Evolutionary conservation across 1,140 invertebrate genomes (phyloP), one percentile per base, ranked within the genome.

Genomic region (Drosophila funebris): DNA sequence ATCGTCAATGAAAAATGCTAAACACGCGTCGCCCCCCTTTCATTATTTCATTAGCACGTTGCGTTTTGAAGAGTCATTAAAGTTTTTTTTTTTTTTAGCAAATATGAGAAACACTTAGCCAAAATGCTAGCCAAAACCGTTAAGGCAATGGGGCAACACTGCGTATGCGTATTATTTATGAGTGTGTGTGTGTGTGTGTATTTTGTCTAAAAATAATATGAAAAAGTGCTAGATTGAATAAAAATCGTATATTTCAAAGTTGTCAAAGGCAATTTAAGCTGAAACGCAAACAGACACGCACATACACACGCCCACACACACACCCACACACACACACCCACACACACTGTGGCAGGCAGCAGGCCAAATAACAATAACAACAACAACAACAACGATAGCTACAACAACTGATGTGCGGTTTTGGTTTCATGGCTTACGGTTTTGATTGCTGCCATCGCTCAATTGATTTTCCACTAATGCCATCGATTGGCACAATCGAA

Each of bases 401-500:
- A 41, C 48, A 37, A 46, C 57, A 44, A 87, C 61, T 87, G 82
- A 87, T 74, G 74, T 81, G 77, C 82, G 81, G 81, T 85, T 85
- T 85, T 81, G 82, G 78, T 85, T 87, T 87, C 77, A 75, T 81
- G 82, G 81, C 81, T 85, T 87, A 87, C 77, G 78, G 71, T 82
- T 84, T 87, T 88, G 83, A 87, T 87, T 87, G 82, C 74, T 88
- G 75, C 63, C 82, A 87, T 87, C 82, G 82, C 82, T 87, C 82
- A 87, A 87, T 87, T 88, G 83, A 87, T 87, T 87, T 87, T 78
- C 76, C 82, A 88, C 78, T 87, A 87, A 87, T 87, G 75, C 82
- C 74, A 72, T 88, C 73, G 76, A 80, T 84, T 84, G 77, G 70
- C 70, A 73, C 76, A 70, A 73, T 71, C 50, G 54, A 78, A 87